Conservation (phyloP, 2,113 vertebrate species). For the Trichomycterus rosablanca region DNA sequence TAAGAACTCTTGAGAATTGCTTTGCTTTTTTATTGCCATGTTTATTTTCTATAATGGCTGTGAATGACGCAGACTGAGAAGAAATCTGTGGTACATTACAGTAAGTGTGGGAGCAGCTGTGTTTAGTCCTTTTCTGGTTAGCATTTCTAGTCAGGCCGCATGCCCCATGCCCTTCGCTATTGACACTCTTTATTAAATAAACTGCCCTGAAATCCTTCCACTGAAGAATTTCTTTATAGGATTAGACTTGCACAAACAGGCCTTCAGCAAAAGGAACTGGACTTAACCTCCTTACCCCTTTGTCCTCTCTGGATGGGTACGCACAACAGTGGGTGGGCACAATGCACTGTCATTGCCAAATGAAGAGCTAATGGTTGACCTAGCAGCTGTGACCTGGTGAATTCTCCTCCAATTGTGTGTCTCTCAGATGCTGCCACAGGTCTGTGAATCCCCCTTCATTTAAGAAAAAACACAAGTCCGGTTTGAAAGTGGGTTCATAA, state of each 20-base stretch:
- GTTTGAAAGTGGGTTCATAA: constrained; percentile 8
- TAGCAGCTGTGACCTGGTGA: constrained; percentile 60
- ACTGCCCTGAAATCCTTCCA: constrained; percentile 54
- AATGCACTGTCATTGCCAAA: constrained; percentile 38
- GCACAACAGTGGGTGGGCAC: constrained; percentile 22
- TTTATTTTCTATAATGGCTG: too few species aligned
- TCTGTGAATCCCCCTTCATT: constrained; percentile 43
- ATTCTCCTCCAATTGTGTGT: constrained; percentile 58
- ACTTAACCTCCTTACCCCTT: neutral
- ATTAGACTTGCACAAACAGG: constrained; percentile 67
- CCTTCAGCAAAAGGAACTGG: constrained; percentile 43
- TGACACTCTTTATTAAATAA: constrained; percentile 68
- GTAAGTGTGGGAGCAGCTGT: constrained; percentile 61
- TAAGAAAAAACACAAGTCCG: constrained; percentile 59
- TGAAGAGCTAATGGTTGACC: constrained; percentile 54
- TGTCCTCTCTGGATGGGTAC: constrained; percentile 17
- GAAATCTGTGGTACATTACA: neutral
- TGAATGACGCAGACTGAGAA: too few species aligned
- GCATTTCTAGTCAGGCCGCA: constrained; percentile 46
- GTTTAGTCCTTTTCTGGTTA: constrained; percentile 55
- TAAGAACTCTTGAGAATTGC: too few species aligned
- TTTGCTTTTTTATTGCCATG: too few species aligned
- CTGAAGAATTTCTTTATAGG: constrained; percentile 64
- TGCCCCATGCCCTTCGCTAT: constrained; percentile 47
- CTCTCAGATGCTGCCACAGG: constrained; percentile 58